A percentile compares a stretch with the other conserved stretches of the same genome.
Conservation (phyloP, 2,113 vertebrate genomes). For the Galeopterus variegatus region DNA sequence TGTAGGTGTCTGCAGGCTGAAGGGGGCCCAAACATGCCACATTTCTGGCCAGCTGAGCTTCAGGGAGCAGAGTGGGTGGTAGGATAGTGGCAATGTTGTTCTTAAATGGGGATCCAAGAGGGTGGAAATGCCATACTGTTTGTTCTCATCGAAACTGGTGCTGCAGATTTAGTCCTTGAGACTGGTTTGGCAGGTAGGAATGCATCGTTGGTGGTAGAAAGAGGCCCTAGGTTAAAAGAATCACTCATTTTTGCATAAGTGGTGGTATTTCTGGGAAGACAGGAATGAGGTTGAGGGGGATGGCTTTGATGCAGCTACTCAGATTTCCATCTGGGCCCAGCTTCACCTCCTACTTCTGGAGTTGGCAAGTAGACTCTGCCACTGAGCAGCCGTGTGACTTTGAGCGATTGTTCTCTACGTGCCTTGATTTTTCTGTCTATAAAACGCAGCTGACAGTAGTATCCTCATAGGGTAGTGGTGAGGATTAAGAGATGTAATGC, state of each 20-base stretch:
- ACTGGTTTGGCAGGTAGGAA: constrained; percentile 66
- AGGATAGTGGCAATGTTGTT: neutral
- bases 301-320: neutral
- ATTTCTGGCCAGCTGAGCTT: neutral
- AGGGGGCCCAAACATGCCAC: neutral
- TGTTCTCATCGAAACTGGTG: neutral
- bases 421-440: neutral
- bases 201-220: neutral
- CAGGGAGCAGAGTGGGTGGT: rapidly evolving
- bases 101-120: neutral
- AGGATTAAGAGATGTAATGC: neutral
- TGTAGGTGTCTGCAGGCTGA: neutral
- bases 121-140: neutral
- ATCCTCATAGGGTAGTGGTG: neutral
- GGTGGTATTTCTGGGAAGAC: neutral
- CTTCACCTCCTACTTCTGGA: neutral
- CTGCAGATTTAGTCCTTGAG: neutral
- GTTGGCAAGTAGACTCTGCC: neutral
- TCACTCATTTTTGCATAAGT: neutral
- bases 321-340: neutral
- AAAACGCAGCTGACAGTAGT: neutral
- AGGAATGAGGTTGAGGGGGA: neutral
- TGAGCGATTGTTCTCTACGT: neutral
- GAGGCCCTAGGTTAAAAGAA: neutral
- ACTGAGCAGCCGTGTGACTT: neutral